Evolutionary conservation across 2,888 invertebrate species (phyloP).

Genomic region (Andrena trimmerana): DNA sequence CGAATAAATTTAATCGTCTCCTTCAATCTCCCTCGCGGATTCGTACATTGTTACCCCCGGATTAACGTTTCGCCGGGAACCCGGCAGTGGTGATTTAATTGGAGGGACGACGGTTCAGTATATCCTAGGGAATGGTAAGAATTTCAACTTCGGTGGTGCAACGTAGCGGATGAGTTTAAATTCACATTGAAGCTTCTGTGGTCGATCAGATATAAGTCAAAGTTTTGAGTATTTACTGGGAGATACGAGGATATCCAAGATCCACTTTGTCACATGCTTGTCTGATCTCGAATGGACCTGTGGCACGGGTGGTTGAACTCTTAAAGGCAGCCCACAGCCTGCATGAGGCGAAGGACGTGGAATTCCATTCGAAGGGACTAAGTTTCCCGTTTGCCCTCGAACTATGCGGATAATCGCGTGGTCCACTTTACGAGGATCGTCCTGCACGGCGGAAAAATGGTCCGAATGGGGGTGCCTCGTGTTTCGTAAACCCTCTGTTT

Average conservation of each 20-base stretch:
- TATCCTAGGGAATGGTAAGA: slow-evolving; percentile 28
- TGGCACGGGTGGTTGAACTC: neutral
- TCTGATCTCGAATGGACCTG: neutral
- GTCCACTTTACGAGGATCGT: neutral
- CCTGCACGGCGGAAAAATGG: slow-evolving; percentile 8
- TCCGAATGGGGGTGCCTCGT: neutral
- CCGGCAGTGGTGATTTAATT: slow-evolving; percentile 27
- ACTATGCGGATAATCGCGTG: neutral
- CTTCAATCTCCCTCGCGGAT: neutral
- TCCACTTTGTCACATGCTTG: neutral
- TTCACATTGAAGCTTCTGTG: too few relatives aligned
- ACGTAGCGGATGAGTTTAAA: neutral
- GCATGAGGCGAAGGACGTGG: neutral
- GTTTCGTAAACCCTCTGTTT: slow-evolving; percentile 30
- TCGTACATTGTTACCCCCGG: slow-evolving; percentile 22
- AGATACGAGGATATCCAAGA: neutral
- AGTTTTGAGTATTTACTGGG: too few relatives aligned
- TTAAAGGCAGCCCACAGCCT: neutral
- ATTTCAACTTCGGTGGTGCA: slow-evolving; percentile 19
- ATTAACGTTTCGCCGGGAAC: slow-evolving; percentile 9
- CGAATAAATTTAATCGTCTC: slow-evolving; percentile 44
- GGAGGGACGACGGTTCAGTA: neutral
- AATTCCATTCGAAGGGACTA: neutral
- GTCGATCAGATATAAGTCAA: too few relatives aligned
- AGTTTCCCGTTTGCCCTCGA: neutral